Conservation (phyloP, 1,140 invertebrate species). For the Belonocnema kinseyi region DNA sequence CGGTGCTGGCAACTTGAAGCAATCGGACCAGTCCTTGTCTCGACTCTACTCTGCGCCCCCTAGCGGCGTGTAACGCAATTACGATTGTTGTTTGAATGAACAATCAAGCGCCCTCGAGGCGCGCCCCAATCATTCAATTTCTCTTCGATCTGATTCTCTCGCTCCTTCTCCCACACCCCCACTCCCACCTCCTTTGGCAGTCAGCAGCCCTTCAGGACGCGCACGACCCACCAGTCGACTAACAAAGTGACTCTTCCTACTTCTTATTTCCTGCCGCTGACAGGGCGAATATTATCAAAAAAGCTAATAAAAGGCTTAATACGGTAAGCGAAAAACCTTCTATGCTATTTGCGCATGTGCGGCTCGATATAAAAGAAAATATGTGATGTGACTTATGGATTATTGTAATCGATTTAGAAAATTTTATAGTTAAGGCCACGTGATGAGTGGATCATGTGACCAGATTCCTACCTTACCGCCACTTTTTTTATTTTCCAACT, state of each 20-base stretch:
- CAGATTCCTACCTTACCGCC: too few species aligned
- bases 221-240: slow-evolving; percentile 28
- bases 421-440: too few species aligned
- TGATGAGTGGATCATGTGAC: too few species aligned
- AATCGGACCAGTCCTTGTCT: slow-evolving; percentile 42
- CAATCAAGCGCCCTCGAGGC: slow-evolving; percentile 76
- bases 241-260: slow-evolving; percentile 63
- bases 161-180: slow-evolving; percentile 36
- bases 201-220: slow-evolving; percentile 22
- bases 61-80: slow-evolving; percentile 74
- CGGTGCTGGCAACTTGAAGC: slow-evolving; percentile 37
- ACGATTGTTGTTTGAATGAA: slow-evolving; percentile 78
- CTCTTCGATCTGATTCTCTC: slow-evolving; percentile 73
- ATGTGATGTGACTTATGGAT: slow-evolving; percentile 35
- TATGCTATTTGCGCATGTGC: slow-evolving; percentile 39
- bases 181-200: slow-evolving; percentile 7
- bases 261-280: slow-evolving; percentile 69
- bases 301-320: slow-evolving; percentile 71
- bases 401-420: background rate
- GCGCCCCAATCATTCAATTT: slow-evolving; percentile 76
- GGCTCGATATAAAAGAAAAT: slow-evolving; percentile 36
- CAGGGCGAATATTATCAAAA: slow-evolving; percentile 71
- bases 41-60: slow-evolving; percentile 47
- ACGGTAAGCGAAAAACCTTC: slow-evolving; percentile 44
- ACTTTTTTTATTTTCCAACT: too few species aligned